Percentiles rank a stretch among this genome's conserved stretches.
Evolutionary conservation across 2,113 vertebrate species (phyloP).

Genomic region (Lampris incognitus): DNA sequence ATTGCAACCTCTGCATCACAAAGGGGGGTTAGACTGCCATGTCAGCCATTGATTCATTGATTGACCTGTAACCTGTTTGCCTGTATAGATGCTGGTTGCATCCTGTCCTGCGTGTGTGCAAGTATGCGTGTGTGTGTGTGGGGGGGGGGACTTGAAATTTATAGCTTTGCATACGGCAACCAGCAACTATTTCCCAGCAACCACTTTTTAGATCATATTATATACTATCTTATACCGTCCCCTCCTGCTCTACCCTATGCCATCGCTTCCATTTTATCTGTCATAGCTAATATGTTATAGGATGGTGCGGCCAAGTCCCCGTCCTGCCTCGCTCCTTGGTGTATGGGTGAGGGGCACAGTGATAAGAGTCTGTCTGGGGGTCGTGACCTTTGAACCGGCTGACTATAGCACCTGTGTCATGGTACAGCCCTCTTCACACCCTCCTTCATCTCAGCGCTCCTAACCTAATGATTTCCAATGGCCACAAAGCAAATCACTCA

Average conservation of each 20-base stretch:
- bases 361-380: slow-evolving; percentile 27
- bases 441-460: slow-evolving; percentile 48
- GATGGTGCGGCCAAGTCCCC: neutral
- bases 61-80: slow-evolving; percentile 33
- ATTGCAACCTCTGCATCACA: slow-evolving; percentile 40
- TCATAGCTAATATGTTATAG: neutral
- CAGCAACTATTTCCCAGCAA: too few species aligned
- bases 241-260: neutral
- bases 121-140: neutral
- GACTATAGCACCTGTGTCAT: slow-evolving; percentile 54
- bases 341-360: slow-evolving; percentile 30
- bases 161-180: neutral
- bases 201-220: neutral
- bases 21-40: slow-evolving; percentile 31
- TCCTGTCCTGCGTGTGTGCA: neutral
- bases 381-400: slow-evolving; percentile 60
- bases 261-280: too few species aligned
- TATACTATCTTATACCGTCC: neutral
- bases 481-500: slow-evolving; percentile 64
- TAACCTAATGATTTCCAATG: slow-evolving; percentile 75
- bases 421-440: slow-evolving; percentile 31
- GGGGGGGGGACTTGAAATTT: neutral
- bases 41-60: slow-evolving; percentile 57
- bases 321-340: slow-evolving; percentile 8
- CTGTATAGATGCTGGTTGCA: neutral